Evolutionary conservation across 2,888 invertebrate genomes (phyloP), one percentile per base, ranked within the genome.

Genomic region (Neoaliturus tenellus): DNA sequence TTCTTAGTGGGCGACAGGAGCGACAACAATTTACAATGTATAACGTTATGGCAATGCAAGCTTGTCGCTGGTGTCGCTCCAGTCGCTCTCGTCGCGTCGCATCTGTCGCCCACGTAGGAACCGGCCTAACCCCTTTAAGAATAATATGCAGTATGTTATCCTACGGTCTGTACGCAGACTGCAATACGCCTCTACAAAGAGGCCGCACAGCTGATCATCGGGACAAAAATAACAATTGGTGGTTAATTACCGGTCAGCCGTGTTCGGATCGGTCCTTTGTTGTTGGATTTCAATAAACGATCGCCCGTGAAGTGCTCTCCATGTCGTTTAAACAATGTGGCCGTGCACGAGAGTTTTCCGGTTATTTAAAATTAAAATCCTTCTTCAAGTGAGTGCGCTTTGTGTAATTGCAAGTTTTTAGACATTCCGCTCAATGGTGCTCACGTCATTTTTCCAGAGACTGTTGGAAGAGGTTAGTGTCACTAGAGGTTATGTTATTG

Each of bases 181-280:
- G n/a, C n/a, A n/a, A n/a, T n/a, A n/a, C n/a, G n/a, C n/a, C n/a
- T n/a, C 31, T 28, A 62, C 62, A 62, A 62, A 62, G 62, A 28
- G 23, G 51, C 51, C 23, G 51, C 23, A 51, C 51, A 28, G n/a
- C n/a, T n/a, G n/a, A n/a, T n/a, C n/a, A n/a, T 31, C 5, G 17
- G 23, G 62, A 62, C 62, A 62, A 62, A 62, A 62, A 62, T 31
- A 62, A 62, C 62, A 62, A 62, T 62, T 31, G 31, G 31, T 62
- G 62, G 62, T 62, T 62, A n/a, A 62, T 62, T 62, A 62, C 62
- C 31, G 62, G 62, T 62, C 62, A 62, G 62, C 62, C 31, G 62
- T 1, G 20, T 3, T 6, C 6, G 3, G 62, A 17, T 62, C 62
- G 62, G 62, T 62, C 62, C 62, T 62, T 62, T 62, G 62, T 62